Base-by-base conservation (phyloP, 2,888 invertebrate genomes). In the Leucozona laternaria region DNA sequence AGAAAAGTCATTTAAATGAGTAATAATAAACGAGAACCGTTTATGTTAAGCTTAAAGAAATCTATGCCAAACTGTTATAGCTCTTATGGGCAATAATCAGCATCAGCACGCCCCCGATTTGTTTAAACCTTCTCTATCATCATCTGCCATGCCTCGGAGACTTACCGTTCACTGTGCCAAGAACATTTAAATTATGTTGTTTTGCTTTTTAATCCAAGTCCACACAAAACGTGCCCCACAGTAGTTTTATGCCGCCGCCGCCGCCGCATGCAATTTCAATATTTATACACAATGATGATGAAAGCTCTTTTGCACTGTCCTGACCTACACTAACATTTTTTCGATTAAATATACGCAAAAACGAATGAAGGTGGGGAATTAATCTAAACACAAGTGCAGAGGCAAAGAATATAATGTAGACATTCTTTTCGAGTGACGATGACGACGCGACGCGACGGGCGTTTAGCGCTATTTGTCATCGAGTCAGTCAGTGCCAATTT, bases 281-380 rank as follows among this genome's bases (percentile, higher is more conserved):
- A 57, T 68, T n/a, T n/a, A 45, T 48, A 37, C 62, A 70, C 34
- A 58, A 25, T 48, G 62, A 25, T 48, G 62, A 53, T 62, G 57
- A 73, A 53, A 71, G 22, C 68, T 77, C 48, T 78, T 70, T 70
- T 78, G 73, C 64, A 37, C 62, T 31, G 43, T 57, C 64, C 73
- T 86, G 85, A 86, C 85, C 85, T 86, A 82, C 82, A 78, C 78
- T 62, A 86, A 86, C 78, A 70, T 78, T 82, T 78, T 60, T 73
- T 43, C 57, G 64, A 78, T 86, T 86, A 62, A 62, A 58, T 78
- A 45, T 45, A 64, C 17, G 15, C 48, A 50, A 40, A 57, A 34
- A 60, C 7, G 13, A 31, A 22, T 17, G 34, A 13, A 25, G 1
- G 13, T 5, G 45, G 20, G 25, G 28, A 70, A 13, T 22, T 45